Conservation (phyloP, 2,797 vertebrate genomes). For the Selene dorsalis region DNA sequence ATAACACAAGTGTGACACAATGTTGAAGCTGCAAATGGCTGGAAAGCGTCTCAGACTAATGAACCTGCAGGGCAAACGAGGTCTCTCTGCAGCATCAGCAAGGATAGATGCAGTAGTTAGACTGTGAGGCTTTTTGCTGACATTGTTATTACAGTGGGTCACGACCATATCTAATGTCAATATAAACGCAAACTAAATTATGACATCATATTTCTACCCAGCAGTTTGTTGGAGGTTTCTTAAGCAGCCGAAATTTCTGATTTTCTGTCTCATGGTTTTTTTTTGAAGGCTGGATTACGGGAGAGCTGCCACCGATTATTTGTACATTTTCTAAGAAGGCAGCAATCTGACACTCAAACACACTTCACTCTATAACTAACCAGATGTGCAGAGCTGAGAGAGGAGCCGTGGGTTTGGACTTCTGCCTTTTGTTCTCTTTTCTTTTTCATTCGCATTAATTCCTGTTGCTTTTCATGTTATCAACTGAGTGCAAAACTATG, state of each 20-base stretch:
- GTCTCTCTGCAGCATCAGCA: slow-evolving; percentile 7
- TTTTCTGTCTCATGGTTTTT: not conserved
- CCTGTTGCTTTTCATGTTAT: not conserved
- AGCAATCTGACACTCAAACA: not conserved
- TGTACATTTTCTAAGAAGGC: not conserved
- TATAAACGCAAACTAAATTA: no score
- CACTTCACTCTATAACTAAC: not conserved
- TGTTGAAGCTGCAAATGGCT: slow-evolving; percentile 9
- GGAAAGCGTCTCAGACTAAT: slow-evolving; percentile 4
- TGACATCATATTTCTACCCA: no score
- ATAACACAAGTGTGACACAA: slow-evolving; percentile 2
- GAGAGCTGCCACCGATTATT: not conserved
- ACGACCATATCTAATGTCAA: no score
- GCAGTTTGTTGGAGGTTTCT: not conserved
- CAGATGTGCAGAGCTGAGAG: not conserved
- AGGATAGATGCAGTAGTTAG: not conserved
- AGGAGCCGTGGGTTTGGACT: not conserved
- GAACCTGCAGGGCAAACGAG: slow-evolving; percentile 3
- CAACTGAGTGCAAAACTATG: not conserved
- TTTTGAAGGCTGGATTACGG: not conserved
- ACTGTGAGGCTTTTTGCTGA: not conserved
- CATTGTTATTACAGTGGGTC: no score
- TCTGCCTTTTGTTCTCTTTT: not conserved
- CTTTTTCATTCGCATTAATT: not conserved
- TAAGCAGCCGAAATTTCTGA: not conserved